Evolutionary conservation across 2,797 vertebrate genomes (phyloP).

Genomic region (Anguilla megastoma): DNA sequence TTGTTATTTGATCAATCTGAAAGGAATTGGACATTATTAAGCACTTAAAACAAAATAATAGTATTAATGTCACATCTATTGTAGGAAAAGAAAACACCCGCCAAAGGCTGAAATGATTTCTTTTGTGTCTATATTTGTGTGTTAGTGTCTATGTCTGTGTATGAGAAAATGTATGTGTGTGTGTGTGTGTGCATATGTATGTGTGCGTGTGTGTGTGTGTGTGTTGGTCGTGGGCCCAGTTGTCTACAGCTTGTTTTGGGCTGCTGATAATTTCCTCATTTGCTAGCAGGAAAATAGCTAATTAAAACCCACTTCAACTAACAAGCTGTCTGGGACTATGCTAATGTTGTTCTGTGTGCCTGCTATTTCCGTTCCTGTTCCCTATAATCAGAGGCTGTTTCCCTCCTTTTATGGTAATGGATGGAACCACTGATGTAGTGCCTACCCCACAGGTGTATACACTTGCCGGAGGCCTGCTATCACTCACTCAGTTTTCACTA

Average conservation of each 20-base stretch:
- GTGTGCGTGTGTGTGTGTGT: conserved; percentile 47
- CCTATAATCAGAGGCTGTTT: conserved; percentile 81
- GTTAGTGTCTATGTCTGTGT: conserved; percentile 25
- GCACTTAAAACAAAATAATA: conserved; percentile 47
- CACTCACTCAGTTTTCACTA: conserved; percentile 62
- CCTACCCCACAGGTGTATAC: conserved; percentile 76
- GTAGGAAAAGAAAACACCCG: conserved; percentile 51
- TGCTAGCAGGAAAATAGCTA: conserved; percentile 98
- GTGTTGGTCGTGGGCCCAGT: conserved; percentile 79
- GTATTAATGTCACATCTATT: conserved; percentile 48
- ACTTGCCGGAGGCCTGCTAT: conserved; percentile 64
- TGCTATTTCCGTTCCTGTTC: conserved; percentile 85
- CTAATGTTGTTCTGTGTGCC: conserved; percentile 88
- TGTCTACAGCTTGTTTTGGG: conserved; percentile 91
- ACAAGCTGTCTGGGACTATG: conserved; percentile 96
- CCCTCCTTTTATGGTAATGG: conserved; percentile 74
- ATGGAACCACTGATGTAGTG: conserved; percentile 70
- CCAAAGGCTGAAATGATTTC: conserved; percentile 56
- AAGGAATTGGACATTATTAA: conserved; percentile 50
- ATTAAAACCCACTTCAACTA: conserved; percentile 99
- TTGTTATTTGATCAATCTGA: conserved; percentile 39
- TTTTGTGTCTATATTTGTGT: conserved; percentile 55
- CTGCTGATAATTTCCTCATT: conserved; percentile 95
- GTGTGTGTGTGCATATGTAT: conserved; percentile 28
- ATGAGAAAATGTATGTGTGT: conserved; percentile 37